These are phyloP conservation scores for Hermatobates lingyangjiaoensis DNA, from an alignment of 1,140 invertebrate genomes.

Conservation along the genomic window DNA sequence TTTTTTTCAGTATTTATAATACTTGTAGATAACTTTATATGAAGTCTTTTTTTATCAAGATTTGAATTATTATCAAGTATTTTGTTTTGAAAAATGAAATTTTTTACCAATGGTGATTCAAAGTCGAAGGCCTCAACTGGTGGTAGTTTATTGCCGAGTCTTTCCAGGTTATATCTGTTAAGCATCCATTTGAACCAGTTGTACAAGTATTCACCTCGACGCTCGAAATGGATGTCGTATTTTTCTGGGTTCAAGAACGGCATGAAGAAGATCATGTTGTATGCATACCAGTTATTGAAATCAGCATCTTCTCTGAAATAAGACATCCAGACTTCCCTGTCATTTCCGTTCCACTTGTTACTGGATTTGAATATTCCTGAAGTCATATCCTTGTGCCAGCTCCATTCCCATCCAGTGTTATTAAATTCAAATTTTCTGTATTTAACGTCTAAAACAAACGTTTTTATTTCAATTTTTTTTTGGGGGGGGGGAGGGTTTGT, in stretches of 20 bases:
- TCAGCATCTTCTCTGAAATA: constrained; percentile 56
- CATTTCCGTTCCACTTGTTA: constrained; percentile 13
- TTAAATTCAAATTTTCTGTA: constrained; percentile 18
- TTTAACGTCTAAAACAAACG: neutral
- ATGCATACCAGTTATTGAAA: constrained; percentile 46
- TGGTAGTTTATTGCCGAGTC: constrained; percentile 38
- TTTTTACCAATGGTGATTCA: constrained; percentile 37
- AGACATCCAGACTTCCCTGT: constrained; percentile 36
- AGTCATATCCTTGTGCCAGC: constrained; percentile 21
- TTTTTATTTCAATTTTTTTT: no score
- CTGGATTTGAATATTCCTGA: neutral
- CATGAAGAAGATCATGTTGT: constrained; percentile 39
- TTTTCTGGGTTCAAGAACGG: constrained; percentile 35
- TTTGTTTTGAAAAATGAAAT: no score
- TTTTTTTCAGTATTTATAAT: no score
- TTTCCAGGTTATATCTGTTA: constrained; percentile 43
- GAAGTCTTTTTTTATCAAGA: no score
- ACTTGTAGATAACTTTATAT: no score
- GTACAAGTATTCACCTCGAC: neutral
- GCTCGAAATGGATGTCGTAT: constrained; percentile 13
- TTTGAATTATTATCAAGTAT: no score
- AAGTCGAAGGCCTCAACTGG: constrained; percentile 26
- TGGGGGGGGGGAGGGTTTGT: no score
- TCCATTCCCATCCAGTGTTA: constrained; percentile 14
- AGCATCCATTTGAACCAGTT: constrained; percentile 22